Evolutionary conservation across 1,140 invertebrate genomes (phyloP).

Genomic region (Dufourea novaeangliae): DNA sequence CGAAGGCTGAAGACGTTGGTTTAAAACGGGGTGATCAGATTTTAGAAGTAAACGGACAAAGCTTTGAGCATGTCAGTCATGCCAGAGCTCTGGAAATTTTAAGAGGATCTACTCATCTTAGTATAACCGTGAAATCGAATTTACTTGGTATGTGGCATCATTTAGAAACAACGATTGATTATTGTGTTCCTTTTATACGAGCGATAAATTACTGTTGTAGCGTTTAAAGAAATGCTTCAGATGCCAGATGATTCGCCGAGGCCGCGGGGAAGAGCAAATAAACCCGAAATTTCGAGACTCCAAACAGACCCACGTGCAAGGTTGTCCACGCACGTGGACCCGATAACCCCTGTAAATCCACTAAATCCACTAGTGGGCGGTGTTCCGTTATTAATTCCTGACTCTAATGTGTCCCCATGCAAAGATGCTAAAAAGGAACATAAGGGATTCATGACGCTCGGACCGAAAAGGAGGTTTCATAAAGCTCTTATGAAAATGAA

Average conservation of each 20-base stretch:
- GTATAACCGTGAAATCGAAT: slow-evolving; percentile 98
- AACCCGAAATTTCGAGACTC: slow-evolving; percentile 84
- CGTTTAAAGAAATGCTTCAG: slow-evolving; percentile 92
- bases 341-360: slow-evolving; percentile 76
- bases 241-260: slow-evolving; percentile 91
- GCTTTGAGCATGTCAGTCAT: slow-evolving; percentile 95
- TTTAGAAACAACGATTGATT: slow-evolving; percentile 15
- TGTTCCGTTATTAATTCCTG: slow-evolving; percentile 74
- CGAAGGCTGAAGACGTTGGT: slow-evolving; percentile 97
- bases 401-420: slow-evolving; percentile 77
- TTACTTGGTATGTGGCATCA: slow-evolving; percentile 84
- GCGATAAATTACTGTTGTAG: slow-evolving; percentile 76
- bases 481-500: slow-evolving; percentile 96
- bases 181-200: slow-evolving; percentile 21
- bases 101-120: slow-evolving; percentile 95
- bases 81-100: slow-evolving; percentile 95
- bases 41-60: slow-evolving; percentile 98
- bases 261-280: slow-evolving; percentile 84
- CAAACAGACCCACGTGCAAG: slow-evolving; percentile 86
- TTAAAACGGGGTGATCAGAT: slow-evolving; percentile 98
- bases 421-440: slow-evolving; percentile 87
- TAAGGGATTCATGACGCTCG: slow-evolving; percentile 94
- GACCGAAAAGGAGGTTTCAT: slow-evolving; percentile 91
- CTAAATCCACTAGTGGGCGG: slow-evolving; percentile 75
- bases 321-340: slow-evolving; percentile 83